Base-by-base conservation (phyloP, 2,888 invertebrate genomes). In the Leptogaster cylindrica region DNA sequence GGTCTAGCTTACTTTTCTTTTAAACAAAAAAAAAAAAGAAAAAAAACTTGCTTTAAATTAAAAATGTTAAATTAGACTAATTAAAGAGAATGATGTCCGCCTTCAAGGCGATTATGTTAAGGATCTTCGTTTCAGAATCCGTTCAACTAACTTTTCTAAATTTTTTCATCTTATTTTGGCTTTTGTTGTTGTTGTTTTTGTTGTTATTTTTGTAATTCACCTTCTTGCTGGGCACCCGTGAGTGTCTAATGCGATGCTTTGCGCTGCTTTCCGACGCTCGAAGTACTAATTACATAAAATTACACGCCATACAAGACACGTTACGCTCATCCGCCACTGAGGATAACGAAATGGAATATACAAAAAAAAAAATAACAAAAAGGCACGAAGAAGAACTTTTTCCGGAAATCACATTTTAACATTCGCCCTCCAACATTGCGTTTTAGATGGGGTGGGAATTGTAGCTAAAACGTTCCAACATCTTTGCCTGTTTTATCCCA, bases 21-120 rank as follows among this genome's bases (percentile, higher is more conserved):
- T n/a, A n/a, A n/a, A n/a, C n/a, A n/a, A n/a, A n/a, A n/a, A n/a
- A n/a, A n/a, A n/a, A n/a, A n/a, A n/a, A n/a, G n/a, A n/a, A 25
- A 28, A 41, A 14, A 41, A 25, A 58, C 12, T 23, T 25, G 58
- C 58, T 58, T 70, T 70, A 70, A 70, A 70, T 70, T 70, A 70
- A 68, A 70, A 70, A 70, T 67, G 68, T 67, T 70, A 69, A 68
- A 70, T 70, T 68, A 69, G 65, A 44, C 36, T 52, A 70, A 70
- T 70, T 70, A 70, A 70, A 69, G 61, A 68, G 68, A 69, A 69
- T 67, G 68, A 70, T 70, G 68, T 68, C 66, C 66, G 66, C 52
- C 66, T 64, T 63, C 63, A 65, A 51, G 64, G 58, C 68, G 65
- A 68, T 70, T 68, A 69, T 58, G 36, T 58, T 58, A n/a, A 50